Evolutionary conservation across 2,113 vertebrate species (phyloP), one percentile per base, ranked within the genome.

Genomic region (Sarotherodon lohbergeri): DNA sequence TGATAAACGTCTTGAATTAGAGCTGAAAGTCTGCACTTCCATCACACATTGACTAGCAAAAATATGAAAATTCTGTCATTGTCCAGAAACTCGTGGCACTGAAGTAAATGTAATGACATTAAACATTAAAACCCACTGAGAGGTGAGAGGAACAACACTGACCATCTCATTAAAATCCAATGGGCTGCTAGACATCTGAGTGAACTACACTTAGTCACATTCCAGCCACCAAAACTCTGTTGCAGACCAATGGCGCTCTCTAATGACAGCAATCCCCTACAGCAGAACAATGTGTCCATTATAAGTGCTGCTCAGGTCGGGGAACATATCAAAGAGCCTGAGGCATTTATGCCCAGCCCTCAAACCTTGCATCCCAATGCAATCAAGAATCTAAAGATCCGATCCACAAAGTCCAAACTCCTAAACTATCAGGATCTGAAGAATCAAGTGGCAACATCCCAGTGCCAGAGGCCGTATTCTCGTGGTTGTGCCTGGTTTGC

Each of bases 381-480:
- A 0, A 32, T 52, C 4, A 52, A 52, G 4, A 52, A 4, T 3
- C 1, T 0, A 52, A n/a, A 34, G 46, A 50, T 1, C 10, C 0
- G 1, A 50, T 78, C 43, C 27, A 50, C 2, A 32, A 50, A 78
- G 27, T 19, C 71, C 43, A 32, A 1, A 78, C 41, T 19, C 10
- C 46, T 32, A 34, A 78, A 52, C 17, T 52, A 78, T 52, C 73
- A 52, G 27, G 27, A n/a, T 32, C 46, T 50, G 27, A 78, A 78
- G 43, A 19, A 73, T 24, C 41, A 27, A 5, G 14, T 73, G 8
- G 22, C 41, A 73, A 52, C 73, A 32, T 32, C 6, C 71, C 43
- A 19, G 7, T 50, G 71, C 71, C 24, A 78, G 24, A 12, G 9
- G 24, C 71, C 3, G 4, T 50, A 9, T 29, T 76, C 43, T 43